Evolutionary conservation across 1,140 invertebrate species (phyloP).

Genomic region (Bombus difficillimus): DNA sequence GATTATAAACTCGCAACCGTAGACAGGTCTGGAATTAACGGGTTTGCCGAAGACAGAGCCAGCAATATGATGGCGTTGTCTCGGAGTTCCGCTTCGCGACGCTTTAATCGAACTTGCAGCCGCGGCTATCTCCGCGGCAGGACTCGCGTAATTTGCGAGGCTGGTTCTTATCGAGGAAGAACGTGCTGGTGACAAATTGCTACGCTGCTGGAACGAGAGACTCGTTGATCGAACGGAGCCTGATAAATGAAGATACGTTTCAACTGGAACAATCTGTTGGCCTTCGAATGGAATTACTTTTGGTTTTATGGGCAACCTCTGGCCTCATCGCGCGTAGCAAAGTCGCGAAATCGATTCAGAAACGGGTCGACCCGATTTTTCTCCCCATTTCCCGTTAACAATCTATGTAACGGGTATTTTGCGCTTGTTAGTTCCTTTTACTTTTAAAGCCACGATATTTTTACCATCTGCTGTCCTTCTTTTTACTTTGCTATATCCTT

Average conservation of each 20-base stretch:
- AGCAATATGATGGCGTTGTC: slow-evolving; percentile 24
- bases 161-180: slow-evolving; percentile 1
- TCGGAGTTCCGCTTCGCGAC: background rate
- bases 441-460: background rate
- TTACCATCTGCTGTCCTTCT: background rate
- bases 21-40: slow-evolving; percentile 1
- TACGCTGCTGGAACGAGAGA: background rate
- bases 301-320: background rate
- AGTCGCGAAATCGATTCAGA: background rate
- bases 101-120: slow-evolving; percentile 35
- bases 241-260: background rate
- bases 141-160: slow-evolving; percentile 13
- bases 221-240: background rate
- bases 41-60: background rate
- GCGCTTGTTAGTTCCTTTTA: background rate
- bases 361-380: background rate
- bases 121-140: background rate
- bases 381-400: background rate
- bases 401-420: background rate
- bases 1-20: background rate
- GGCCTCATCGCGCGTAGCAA: background rate
- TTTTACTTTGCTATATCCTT: background rate
- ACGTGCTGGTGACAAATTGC: slow-evolving; percentile 13
- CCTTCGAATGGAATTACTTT: background rate
- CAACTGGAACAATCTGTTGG: background rate